These are phyloP conservation scores for Drosophila meridionalis DNA, from an alignment of 2,888 invertebrate genomes.

Conservation along the genomic window DNA sequence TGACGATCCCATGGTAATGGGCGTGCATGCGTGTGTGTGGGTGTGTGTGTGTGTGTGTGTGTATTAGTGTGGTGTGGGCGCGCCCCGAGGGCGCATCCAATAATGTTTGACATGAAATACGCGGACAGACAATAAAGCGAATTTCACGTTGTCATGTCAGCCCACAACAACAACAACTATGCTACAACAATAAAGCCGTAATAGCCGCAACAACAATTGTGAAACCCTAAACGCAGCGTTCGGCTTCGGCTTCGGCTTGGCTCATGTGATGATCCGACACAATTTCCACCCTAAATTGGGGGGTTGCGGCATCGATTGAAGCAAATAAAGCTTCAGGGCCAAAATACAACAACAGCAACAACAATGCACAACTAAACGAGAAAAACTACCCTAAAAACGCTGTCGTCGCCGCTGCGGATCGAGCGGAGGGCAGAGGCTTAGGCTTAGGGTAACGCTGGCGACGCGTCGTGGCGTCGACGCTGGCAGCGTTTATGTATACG, in stretches of 20 bases:
- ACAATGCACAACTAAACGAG: constrained; percentile 39
- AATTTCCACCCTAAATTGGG: constrained; percentile 72
- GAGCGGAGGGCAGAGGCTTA: constrained; percentile 45
- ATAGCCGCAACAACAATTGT: constrained; percentile 54
- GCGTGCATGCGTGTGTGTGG: constrained; percentile 32
- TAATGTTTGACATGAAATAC: constrained; percentile 76
- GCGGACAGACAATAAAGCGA: constrained; percentile 73
- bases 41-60: constrained; percentile 36
- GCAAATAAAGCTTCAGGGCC: constrained; percentile 80
- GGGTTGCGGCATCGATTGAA: constrained; percentile 72
- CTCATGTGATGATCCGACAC: constrained; percentile 64
- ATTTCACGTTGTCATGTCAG: constrained; percentile 78
- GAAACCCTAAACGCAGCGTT: constrained; percentile 72
- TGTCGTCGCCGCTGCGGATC: constrained; percentile 43
- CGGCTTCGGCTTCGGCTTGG: constrained; percentile 20
- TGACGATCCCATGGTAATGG: constrained; percentile 66
- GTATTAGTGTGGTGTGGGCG: constrained; percentile 64
- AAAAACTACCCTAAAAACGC: constrained; percentile 60
- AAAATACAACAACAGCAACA: constrained; percentile 40
- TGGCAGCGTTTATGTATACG: constrained; percentile 24
- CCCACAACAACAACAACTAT: constrained; percentile 43
- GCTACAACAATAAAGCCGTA: constrained; percentile 24
- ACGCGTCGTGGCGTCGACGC: constrained; percentile 18
- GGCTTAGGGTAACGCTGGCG: constrained; percentile 40
- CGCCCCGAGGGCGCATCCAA: constrained; percentile 74